phyloP scores from a whole-genome alignment of 2,113 vertebrate genomes.

The Heliornis fulica region DNA sequence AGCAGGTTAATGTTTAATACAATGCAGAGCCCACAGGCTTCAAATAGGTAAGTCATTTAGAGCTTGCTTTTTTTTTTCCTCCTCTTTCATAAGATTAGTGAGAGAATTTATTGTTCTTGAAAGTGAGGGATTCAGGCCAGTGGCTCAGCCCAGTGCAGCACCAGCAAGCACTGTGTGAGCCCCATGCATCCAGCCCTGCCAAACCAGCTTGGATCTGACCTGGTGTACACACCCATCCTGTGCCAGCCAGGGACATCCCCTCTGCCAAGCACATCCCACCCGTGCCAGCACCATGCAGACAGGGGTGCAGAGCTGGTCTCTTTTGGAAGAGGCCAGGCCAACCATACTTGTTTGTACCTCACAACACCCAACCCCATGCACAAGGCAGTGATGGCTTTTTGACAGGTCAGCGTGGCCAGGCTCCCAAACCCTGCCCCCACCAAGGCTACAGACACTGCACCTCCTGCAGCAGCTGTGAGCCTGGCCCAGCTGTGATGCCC shows the following conservation, averaged over 20 bases:
- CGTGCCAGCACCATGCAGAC: rapidly evolving
- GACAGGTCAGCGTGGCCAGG: rapidly evolving
- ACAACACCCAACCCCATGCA: neutral
- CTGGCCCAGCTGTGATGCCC: neutral
- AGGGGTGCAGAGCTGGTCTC: neutral
- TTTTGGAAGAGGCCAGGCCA: neutral
- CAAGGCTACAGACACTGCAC: neutral
- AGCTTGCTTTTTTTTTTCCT: neutral
- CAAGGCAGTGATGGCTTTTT: rapidly evolving
- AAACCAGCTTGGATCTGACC: neutral
- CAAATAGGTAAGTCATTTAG: slow-evolving; percentile 20
- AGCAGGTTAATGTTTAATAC: slow-evolving; percentile 62
- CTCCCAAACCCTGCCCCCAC: neutral
- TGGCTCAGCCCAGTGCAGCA: neutral
- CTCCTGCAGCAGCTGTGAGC: neutral
- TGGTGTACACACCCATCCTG: rapidly evolving
- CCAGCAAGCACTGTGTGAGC: neutral
- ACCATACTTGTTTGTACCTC: rapidly evolving
- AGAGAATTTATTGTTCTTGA: slow-evolving; percentile 13
- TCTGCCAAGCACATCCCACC: neutral
- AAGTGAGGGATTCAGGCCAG: neutral
- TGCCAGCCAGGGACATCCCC: neutral
- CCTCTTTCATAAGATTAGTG: neutral
- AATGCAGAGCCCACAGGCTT: slow-evolving; percentile 2
- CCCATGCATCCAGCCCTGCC: neutral